These are phyloP conservation scores for Phyllotreta cruciferae DNA, from an alignment of 2,888 invertebrate genomes.

Conservation along the genomic window DNA sequence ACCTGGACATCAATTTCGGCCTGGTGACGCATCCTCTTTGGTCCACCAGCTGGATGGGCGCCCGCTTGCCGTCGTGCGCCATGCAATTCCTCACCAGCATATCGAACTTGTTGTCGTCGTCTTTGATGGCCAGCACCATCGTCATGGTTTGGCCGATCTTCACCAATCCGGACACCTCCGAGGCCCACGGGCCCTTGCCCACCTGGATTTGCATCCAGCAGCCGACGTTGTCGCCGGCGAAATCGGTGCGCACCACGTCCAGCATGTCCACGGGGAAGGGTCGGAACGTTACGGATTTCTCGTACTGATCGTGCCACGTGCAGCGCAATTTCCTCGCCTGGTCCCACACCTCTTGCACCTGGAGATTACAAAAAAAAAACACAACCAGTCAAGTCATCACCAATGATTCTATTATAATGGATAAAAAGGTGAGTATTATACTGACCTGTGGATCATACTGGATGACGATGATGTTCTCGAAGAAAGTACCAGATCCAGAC, in stretches of 20 bases:
- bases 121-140: conserved; percentile 94
- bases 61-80: conserved; percentile 92
- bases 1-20: conserved; percentile 91
- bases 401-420: no score
- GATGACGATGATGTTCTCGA: conserved; percentile 92
- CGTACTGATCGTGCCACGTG: conserved; percentile 95
- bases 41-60: conserved; percentile 92
- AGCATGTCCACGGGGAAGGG: conserved; percentile 96
- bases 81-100: conserved; percentile 94
- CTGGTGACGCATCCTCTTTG: conserved; percentile 91
- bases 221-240: conserved; percentile 93
- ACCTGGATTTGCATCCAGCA: conserved; percentile 99
- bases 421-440: no score
- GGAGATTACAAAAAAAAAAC: no score
- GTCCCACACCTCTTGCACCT: conserved; percentile 96
- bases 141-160: conserved; percentile 97
- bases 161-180: conserved; percentile 91
- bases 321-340: conserved; percentile 90
- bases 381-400: no score
- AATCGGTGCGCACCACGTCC: conserved; percentile 93
- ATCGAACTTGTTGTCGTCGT: conserved; percentile 93
- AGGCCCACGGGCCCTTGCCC: conserved; percentile 92
- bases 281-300: conserved; percentile 92
- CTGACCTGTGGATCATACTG: conserved; percentile 80
- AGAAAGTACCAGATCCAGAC: conserved; percentile 89